Evolutionary conservation across 2,797 vertebrate genomes (phyloP), one percentile per base, ranked within the genome.

Genomic region (Sebastes umbrosus): DNA sequence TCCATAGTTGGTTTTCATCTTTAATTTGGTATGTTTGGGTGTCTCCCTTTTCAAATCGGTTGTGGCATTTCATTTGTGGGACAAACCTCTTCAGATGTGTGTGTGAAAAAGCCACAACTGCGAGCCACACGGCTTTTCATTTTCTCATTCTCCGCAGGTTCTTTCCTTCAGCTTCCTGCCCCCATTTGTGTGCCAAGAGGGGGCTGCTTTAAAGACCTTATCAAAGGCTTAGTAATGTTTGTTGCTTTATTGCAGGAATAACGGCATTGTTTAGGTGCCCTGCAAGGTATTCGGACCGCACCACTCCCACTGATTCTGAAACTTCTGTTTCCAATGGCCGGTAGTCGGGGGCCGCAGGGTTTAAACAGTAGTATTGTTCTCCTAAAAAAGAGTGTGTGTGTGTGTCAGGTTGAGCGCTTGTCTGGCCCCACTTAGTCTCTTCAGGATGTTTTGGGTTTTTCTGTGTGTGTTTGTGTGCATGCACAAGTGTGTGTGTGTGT

Each of bases 361-460:
- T 77, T 87, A 84, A 88, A 76, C 89, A 71, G 67, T 75, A 18
- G 89, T 91, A 95, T 95, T 95, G 95, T 96, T 95, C 91, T 88
- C 62, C 29, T 14, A 24, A 64, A 24, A 85, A 79, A 81, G 36
- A 77, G 73, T 50, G 79, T 83, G 80, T 87, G 87, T 88, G 92
- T 88, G 82, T 87, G 80, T 90, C 84, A 89, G 85, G 84, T 82
- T 78, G 57, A 84, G 72, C 24, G 63, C 84, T 79, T 77, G 88
- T 79, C 88, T 93, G 93, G 93, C 92, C 93, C 93, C 93, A 83
- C 87, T 90, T 84, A 90, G 91, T 93, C 92, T 96, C 93, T 94
- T 94, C 95, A 96, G 95, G 94, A 95, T 93, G 95, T 95, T 93
- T 93, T 88, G 92, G 80, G 74, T 84, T 92, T 88, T 84, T 9